Base-by-base conservation (phyloP, 2,888 invertebrate genomes). In the Blastobasis lacticolella region DNA sequence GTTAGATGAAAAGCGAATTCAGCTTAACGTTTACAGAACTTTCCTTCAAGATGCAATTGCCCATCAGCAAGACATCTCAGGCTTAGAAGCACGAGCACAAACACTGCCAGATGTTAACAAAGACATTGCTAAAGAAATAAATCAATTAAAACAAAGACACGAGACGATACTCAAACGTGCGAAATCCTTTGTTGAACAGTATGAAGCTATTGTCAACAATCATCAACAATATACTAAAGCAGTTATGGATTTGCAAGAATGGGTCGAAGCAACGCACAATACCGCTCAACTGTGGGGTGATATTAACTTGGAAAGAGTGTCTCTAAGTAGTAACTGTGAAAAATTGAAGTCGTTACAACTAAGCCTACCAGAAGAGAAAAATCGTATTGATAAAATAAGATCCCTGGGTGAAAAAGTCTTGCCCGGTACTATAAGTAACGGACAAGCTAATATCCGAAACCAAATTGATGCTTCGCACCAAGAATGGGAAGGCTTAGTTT, bases 221-320 rank as follows among this genome's bases (percentile, higher is more conserved):
- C 97, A 97, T 75, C 95, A 96, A 65, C 94, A 94, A 61, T 97
- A 96, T 71, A 94, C 93, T 57, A 95, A 95, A 78, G 94, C 95
- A 10, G 94, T 96, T 0, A 92, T 94, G 83, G 96, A 96, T 59
- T 91, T 94, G 0, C 94, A 94, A 67, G 96, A 96, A 75, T 97
- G 96, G 93, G 90, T 96, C 10, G 94, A 95, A 71, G 93, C 94
- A 0, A 95, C 95, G 0, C 92, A 94, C 56, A 94, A 94, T 60
- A 94, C 95, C 0, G 93, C 96, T 0, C 91, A 91, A 62, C 88
- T 94, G 45, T 96, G 96, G 94, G 94, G 94, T 9, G 96, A 97
- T 70, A 89, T 92, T 1, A 95, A 94, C 60, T 84, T 95, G 51
- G 97, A 97, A 76, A 90, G 95, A 62, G 94, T 96, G 5, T 94